Conservation (phyloP, 2,797 vertebrate genomes). For the Sus cebifrons region DNA sequence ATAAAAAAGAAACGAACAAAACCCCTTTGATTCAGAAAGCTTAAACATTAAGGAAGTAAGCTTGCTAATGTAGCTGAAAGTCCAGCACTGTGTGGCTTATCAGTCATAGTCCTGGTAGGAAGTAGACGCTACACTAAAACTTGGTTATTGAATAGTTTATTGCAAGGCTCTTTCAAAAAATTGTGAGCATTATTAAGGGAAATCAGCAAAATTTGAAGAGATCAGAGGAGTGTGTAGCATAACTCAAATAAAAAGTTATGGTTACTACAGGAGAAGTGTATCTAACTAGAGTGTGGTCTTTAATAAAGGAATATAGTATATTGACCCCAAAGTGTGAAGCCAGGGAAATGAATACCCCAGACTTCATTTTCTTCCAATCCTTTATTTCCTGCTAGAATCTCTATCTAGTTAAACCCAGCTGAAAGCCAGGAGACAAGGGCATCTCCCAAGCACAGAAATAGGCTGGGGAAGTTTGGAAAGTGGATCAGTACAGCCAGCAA, state of each 20-base stretch:
- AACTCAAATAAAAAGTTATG: neutral
- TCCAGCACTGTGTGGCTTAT: neutral
- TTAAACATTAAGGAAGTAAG: neutral
- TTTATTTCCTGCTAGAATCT: neutral
- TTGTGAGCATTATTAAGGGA: neutral
- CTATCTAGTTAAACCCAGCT: neutral
- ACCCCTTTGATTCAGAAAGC: neutral
- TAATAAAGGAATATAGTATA: neutral
- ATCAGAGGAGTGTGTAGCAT: neutral
- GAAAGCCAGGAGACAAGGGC: neutral
- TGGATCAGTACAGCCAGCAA: neutral
- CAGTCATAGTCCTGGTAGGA: neutral
- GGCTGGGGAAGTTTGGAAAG: neutral
- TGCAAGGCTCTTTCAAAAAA: neutral
- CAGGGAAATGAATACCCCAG: neutral
- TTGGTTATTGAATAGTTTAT: neutral
- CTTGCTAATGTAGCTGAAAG: neutral
- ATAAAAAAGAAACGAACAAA: too few species aligned
- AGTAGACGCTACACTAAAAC: neutral
- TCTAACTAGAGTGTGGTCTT: neutral
- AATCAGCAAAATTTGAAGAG: neutral
- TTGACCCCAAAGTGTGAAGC: neutral
- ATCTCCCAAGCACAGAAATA: neutral
- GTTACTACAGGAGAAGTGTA: neutral
- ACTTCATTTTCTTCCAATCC: slow-evolving; percentile 1